Evolutionary conservation across 2,888 invertebrate genomes (phyloP).

Genomic region (Cephus pygmeus): DNA sequence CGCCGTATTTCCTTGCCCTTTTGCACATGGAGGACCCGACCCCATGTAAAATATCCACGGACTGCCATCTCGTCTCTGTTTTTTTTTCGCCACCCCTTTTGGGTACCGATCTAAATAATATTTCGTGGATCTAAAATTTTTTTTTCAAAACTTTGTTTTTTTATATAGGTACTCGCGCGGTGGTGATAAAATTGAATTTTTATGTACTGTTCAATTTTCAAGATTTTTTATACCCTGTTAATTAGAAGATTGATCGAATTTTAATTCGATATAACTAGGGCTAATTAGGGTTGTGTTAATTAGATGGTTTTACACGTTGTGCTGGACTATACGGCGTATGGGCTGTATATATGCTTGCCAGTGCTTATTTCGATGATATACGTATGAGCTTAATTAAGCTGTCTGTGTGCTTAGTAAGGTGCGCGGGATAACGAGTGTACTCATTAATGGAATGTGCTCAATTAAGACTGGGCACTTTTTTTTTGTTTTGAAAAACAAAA

Average conservation of each 20-base stretch:
- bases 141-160: too few species aligned
- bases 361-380: neutral
- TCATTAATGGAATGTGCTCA: neutral
- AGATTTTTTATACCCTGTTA: neutral
- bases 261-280: neutral
- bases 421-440: neutral
- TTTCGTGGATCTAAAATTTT: neutral
- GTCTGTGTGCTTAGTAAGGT: neutral
- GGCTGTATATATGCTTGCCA: neutral
- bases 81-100: neutral
- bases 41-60: neutral
- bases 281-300: neutral
- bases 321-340: neutral
- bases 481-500: neutral
- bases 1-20: neutral
- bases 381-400: neutral
- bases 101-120: neutral
- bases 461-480: neutral
- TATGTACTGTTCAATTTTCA: too few species aligned
- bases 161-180: rapidly evolving
- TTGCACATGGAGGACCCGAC: neutral
- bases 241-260: neutral
- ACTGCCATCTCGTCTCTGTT: neutral
- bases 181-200: too few species aligned
- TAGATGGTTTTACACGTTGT: neutral